Conservation (phyloP, 2,888 invertebrate genomes). For the Stenoptilia bipunctidactyla region DNA sequence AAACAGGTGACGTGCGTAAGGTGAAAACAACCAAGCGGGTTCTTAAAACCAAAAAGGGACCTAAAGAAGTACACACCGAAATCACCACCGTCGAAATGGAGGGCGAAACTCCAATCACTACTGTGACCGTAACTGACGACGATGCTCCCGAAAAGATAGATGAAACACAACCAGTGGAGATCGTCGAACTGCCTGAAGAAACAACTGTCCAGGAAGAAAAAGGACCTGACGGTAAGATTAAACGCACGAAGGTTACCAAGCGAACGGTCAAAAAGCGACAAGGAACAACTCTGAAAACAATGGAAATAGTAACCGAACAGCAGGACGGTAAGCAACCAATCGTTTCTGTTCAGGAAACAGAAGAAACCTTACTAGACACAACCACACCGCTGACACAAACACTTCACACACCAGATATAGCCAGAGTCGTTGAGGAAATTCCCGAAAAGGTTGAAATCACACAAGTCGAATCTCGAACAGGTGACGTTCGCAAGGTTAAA, state of each 20-base stretch:
- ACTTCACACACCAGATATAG: constrained; percentile 17
- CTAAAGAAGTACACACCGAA: constrained; percentile 36
- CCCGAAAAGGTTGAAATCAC: constrained; percentile 26
- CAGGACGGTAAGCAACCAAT: constrained; percentile 20
- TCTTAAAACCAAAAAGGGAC: constrained; percentile 35
- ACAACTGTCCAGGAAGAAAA: constrained; percentile 14
- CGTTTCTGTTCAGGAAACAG: constrained; percentile 11
- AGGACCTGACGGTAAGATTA: constrained; percentile 17
- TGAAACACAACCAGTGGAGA: constrained; percentile 32
- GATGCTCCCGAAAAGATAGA: constrained; percentile 10
- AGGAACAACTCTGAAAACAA: constrained; percentile 30
- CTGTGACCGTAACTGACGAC: constrained; percentile 13
- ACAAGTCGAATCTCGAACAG: constrained; percentile 38
- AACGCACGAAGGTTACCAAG: constrained; percentile 24
- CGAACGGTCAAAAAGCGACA: constrained; percentile 25
- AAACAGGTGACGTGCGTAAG: constrained; percentile 29
- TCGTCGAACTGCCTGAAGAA: constrained; percentile 30
- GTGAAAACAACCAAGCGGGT: constrained; percentile 23
- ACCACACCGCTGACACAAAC: constrained; percentile 13
- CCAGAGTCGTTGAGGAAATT: constrained; percentile 29
- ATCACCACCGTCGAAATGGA: constrained; percentile 23
- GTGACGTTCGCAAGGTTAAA: constrained; percentile 30
- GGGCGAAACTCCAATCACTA: constrained; percentile 17
- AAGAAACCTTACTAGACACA: too few relatives aligned
- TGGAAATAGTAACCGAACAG: constrained; percentile 31